These are phyloP conservation scores for Coracias cyanogaster DNA, from an alignment of 2,797 vertebrate species.

Conservation along the genomic window DNA sequence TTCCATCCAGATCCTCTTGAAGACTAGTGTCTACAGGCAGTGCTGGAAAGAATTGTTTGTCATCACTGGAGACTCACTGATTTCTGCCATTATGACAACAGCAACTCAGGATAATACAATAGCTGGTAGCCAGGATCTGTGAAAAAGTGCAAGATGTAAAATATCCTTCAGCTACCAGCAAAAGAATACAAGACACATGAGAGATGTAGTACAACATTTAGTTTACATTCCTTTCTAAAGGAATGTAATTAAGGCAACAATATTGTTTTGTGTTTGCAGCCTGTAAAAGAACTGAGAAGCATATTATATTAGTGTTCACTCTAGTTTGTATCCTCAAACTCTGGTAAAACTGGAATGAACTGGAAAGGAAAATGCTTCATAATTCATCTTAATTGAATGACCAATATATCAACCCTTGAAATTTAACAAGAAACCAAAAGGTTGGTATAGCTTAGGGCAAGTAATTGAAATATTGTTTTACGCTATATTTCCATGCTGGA, in stretches of 20 bases:
- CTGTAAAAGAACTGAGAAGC: background rate
- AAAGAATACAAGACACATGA: background rate
- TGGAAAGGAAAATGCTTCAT: background rate
- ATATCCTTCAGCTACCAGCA: background rate
- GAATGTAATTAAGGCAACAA: background rate
- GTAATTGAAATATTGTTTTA: slow-evolving; percentile 17
- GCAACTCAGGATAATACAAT: background rate
- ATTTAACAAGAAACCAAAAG: slow-evolving; percentile 16
- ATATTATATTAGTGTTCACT: background rate
- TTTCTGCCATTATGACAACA: background rate
- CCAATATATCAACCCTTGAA: slow-evolving; percentile 12
- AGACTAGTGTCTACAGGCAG: background rate
- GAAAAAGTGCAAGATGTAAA: background rate
- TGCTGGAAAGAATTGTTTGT: background rate
- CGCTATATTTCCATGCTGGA: background rate
- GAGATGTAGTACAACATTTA: background rate
- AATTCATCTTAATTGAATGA: slow-evolving; percentile 51
- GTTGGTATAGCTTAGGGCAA: slow-evolving; percentile 28
- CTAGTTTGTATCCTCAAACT: background rate
- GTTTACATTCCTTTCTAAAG: background rate
- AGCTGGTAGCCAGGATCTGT: background rate
- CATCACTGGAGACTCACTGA: background rate
- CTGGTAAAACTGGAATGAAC: background rate
- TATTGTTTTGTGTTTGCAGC: background rate
- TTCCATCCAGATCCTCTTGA: background rate